Evolutionary conservation across 2,797 vertebrate species (phyloP).

Genomic region (Hapalemur alaotrensis): DNA sequence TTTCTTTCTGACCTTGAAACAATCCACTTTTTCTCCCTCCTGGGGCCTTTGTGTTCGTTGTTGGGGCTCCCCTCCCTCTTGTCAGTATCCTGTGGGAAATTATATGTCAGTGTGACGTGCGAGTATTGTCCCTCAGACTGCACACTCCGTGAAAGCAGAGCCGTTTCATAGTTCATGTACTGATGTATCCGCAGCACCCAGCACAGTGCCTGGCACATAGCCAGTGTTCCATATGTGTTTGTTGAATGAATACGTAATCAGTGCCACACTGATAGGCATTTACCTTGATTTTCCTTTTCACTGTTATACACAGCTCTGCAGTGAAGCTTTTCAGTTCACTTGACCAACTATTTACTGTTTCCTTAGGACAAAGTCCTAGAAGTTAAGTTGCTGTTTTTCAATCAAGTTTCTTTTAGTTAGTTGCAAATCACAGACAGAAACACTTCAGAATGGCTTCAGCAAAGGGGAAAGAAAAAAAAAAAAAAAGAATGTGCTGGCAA

Average conservation of each 20-base stretch:
- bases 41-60: not conserved
- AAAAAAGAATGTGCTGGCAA: not conserved
- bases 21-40: not conserved
- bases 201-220: not conserved
- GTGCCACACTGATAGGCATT: not conserved
- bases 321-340: not conserved
- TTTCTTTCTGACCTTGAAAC: not conserved
- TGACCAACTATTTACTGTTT: not conserved
- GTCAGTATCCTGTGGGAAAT: not conserved
- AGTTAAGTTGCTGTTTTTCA: not conserved
- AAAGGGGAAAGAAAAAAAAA: not conserved
- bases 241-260: not conserved
- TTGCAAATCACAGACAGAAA: not conserved
- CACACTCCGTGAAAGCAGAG: not conserved
- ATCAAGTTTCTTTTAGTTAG: not conserved
- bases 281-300: not conserved
- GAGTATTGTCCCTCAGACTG: not conserved
- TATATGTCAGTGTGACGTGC: rapidly evolving
- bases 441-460: not conserved
- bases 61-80: not conserved
- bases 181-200: not conserved
- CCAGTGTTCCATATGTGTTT: not conserved
- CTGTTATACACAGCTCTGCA: not conserved
- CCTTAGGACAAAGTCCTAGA: not conserved
- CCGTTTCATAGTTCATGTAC: not conserved